Evolutionary conservation across 2,888 invertebrate genomes (phyloP).

Genomic region (Rhabditoides inermis): DNA sequence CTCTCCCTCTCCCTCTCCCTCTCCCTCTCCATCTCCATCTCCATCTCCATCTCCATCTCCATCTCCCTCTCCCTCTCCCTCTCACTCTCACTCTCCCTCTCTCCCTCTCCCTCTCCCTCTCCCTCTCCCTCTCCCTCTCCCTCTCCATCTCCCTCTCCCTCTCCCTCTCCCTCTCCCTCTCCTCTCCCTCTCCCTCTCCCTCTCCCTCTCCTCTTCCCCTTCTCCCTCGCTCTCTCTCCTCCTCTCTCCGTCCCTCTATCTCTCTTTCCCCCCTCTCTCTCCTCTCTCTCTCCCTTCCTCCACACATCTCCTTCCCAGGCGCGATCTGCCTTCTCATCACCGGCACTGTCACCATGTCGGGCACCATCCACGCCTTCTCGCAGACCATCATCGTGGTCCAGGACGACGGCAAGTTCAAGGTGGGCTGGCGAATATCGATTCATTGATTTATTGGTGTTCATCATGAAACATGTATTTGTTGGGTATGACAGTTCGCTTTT

Average conservation of each 20-base stretch:
- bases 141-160: not conserved
- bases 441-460: not conserved
- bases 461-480: no score
- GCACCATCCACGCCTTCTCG: constrained; percentile 3
- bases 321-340: no score
- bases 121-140: not conserved
- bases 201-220: no score
- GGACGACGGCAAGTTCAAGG: constrained; percentile 26
- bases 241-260: no score
- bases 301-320: no score
- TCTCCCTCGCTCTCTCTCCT: no score
- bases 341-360: constrained; percentile 4
- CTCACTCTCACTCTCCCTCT: not conserved
- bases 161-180: not conserved
- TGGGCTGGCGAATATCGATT: constrained; percentile 4
- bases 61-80: not conserved
- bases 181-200: no score
- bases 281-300: no score
- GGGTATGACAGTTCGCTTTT: no score
- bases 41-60: no score
- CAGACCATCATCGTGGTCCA: constrained; percentile 12
- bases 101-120: not conserved
- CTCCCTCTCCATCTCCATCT: no score
- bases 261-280: no score
- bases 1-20: not conserved